Evolutionary conservation across 2,113 vertebrate genomes (phyloP).

Genomic region (Xerus inauris): DNA sequence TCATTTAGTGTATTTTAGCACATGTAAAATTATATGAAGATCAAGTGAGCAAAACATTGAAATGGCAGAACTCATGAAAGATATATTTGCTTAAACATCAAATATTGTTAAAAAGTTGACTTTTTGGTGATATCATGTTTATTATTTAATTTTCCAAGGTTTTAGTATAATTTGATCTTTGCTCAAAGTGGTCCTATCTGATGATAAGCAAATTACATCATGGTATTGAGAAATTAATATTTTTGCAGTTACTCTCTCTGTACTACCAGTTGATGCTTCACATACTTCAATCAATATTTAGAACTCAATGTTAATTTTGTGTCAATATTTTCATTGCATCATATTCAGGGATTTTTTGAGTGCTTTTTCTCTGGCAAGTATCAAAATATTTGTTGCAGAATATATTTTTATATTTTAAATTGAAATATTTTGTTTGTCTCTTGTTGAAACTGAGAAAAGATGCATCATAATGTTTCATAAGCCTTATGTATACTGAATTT

Average conservation of each 20-base stretch:
- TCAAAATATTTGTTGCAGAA: not conserved
- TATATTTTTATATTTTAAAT: not conserved
- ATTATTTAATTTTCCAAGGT: not conserved
- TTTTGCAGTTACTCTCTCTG: not conserved
- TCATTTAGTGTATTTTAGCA: not conserved
- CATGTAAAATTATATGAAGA: not conserved
- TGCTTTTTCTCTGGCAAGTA: fast-evolving
- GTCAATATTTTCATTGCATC: not conserved
- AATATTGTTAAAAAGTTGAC: not conserved
- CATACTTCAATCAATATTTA: not conserved
- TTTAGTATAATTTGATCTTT: not conserved
- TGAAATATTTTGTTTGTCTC: not conserved
- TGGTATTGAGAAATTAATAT: not conserved
- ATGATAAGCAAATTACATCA: not conserved
- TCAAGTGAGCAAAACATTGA: not conserved
- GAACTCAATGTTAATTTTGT: not conserved
- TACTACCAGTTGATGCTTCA: not conserved
- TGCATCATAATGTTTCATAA: not conserved
- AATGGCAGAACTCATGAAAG: not conserved
- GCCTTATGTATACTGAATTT: not conserved
- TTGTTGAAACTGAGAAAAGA: not conserved
- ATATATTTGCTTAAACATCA: not conserved
- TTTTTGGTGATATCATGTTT: not conserved
- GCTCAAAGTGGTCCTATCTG: not conserved
- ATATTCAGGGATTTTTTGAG: not conserved